Evolutionary conservation across 2,113 vertebrate genomes (phyloP).

Genomic region (Malurus elegans): DNA sequence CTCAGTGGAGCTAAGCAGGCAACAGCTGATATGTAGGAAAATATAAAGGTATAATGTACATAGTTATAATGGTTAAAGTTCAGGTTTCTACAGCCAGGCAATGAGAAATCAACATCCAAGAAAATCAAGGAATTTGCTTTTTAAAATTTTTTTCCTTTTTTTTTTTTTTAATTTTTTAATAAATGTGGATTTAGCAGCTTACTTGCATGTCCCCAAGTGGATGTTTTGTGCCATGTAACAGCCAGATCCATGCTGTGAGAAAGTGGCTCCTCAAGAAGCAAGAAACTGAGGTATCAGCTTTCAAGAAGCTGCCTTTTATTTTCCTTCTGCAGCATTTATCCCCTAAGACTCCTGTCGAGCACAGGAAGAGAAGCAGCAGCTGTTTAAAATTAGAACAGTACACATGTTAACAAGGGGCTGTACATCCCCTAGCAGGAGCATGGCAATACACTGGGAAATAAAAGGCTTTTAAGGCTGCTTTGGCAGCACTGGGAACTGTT

Average conservation of each 20-base stretch:
- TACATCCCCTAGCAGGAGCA: not conserved
- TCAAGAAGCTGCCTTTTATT: conserved; percentile 11
- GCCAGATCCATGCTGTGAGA: not conserved
- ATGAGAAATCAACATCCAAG: not conserved
- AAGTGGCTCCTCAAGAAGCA: not conserved
- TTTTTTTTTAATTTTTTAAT: not conserved
- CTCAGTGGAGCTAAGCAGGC: not conserved
- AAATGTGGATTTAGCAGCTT: not conserved
- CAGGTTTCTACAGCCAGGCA: not conserved
- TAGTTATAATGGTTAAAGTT: not conserved
- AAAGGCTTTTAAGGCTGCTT: not conserved
- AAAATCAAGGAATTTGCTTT: not conserved
- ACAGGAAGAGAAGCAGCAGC: conserved; percentile 36
- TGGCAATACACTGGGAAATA: not conserved
- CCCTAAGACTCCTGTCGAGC: conserved; percentile 1
- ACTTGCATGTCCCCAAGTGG: not conserved
- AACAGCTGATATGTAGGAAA: not conserved
- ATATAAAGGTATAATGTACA: not conserved
- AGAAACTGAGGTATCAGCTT: not conserved
- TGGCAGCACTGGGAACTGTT: not conserved
- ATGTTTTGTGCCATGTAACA: not conserved
- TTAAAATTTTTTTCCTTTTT: too few relatives aligned
- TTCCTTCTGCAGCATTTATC: not conserved
- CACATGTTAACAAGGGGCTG: conserved; percentile 74
- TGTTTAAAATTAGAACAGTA: conserved; percentile 76